A percentile compares a stretch with the other conserved stretches of the same genome.
phyloP scores from a whole-genome alignment of 1,140 invertebrate genomes.

The Psix sp. region DNA sequence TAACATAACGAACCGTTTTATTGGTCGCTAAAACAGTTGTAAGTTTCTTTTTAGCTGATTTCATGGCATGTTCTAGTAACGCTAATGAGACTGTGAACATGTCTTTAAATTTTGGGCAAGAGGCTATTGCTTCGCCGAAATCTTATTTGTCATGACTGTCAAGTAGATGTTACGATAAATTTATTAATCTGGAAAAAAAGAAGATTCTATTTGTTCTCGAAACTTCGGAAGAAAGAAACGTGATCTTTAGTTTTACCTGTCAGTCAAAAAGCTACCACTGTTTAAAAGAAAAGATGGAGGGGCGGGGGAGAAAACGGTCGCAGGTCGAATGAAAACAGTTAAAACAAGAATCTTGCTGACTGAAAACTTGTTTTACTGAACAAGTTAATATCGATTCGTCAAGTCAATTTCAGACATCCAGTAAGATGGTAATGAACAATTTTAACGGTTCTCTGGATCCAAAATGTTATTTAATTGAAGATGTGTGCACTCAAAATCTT shows the following conservation, averaged over 20 bases:
- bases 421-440: constrained; percentile 12
- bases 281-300: background rate
- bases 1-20: constrained; percentile 30
- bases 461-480: constrained; percentile 13
- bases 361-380: constrained; percentile 10
- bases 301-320: background rate
- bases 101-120: too few species aligned
- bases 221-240: background rate
- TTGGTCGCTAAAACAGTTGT: constrained; percentile 1
- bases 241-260: constrained; percentile 9
- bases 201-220: too few species aligned
- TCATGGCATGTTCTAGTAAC: background rate
- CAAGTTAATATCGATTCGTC: constrained; percentile 19
- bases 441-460: constrained; percentile 14
- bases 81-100: constrained; percentile 22
- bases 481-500: background rate
- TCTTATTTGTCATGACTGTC: too few species aligned
- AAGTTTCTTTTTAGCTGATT: constrained; percentile 5
- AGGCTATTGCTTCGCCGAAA: too few species aligned
- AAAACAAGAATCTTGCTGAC: constrained; percentile 3
- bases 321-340: background rate
- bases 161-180: too few species aligned
- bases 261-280: constrained; percentile 3
- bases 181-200: background rate
- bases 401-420: constrained; percentile 7